These are phyloP conservation scores for Triplophysa yarkandensis DNA, from an alignment of 2,797 vertebrate species.

Conservation along the genomic window DNA sequence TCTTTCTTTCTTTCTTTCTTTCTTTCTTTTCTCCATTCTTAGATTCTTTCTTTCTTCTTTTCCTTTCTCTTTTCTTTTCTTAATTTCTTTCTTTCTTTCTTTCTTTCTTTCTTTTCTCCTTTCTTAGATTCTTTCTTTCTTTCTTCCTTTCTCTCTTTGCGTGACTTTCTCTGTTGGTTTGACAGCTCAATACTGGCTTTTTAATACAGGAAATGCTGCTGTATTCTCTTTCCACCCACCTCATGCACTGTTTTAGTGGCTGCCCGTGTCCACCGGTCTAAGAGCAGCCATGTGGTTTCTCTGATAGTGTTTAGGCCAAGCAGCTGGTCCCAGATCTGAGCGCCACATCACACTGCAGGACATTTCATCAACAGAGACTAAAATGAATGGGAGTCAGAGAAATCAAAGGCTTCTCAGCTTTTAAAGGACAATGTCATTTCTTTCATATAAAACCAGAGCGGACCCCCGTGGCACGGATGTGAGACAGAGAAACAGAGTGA, in stretches of 20 bases:
- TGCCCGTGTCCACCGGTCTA: constrained; percentile 6
- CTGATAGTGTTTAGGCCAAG: constrained; percentile 48
- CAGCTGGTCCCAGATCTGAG: constrained; percentile 43
- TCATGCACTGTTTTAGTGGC: background rate
- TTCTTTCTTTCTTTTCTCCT: too few relatives aligned
- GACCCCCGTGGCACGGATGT: constrained; percentile 25
- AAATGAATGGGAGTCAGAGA: constrained; percentile 29
- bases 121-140: background rate
- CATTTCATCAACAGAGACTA: constrained; percentile 42
- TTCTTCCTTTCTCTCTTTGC: too few relatives aligned
- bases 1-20: too few relatives aligned
- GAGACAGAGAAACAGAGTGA: constrained; percentile 31
- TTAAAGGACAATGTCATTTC: constrained; percentile 43
- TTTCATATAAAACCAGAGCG: constrained; percentile 16
- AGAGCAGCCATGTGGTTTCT: constrained; percentile 33
- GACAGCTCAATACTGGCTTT: background rate
- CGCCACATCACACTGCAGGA: constrained; percentile 44
- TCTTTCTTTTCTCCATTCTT: too few relatives aligned
- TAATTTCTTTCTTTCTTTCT: too few relatives aligned
- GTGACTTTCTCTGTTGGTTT: background rate
- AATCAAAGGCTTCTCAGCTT: constrained; percentile 45
- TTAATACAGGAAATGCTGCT: background rate
- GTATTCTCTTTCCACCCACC: constrained; percentile 1
- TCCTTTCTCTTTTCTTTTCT: too few relatives aligned
- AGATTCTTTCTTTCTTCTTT: too few relatives aligned